Evolutionary conservation across 2,113 vertebrate genomes (phyloP).

Genomic region (Thunnus maccoyii): DNA sequence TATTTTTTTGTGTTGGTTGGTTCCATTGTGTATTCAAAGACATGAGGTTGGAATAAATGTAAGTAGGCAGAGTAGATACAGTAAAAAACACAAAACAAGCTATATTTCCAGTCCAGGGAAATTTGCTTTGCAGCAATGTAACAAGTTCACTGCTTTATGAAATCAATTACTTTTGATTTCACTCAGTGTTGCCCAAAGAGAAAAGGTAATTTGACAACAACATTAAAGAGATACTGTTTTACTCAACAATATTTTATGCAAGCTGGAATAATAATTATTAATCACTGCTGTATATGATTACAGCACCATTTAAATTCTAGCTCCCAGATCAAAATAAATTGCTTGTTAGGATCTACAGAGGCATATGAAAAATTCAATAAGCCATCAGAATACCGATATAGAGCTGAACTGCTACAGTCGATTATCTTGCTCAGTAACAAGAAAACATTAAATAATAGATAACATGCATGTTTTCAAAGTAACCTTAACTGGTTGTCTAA

Average conservation of each 20-base stretch:
- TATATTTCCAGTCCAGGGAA: neutral
- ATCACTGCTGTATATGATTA: constrained; percentile 34
- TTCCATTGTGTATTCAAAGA: neutral
- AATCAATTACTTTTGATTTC: constrained; percentile 20
- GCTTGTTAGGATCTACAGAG: constrained; percentile 42
- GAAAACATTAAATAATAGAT: constrained; percentile 6
- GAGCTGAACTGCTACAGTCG: neutral
- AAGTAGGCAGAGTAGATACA: neutral
- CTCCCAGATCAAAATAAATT: constrained; percentile 53
- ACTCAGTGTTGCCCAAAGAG: constrained; percentile 20
- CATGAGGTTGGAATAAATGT: neutral
- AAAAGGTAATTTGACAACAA: constrained; percentile 21
- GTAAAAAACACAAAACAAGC: neutral
- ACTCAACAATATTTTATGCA: constrained; percentile 22
- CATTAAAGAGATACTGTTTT: constrained; percentile 18
- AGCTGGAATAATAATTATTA: constrained; percentile 40
- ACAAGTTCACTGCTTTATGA: constrained; percentile 11
- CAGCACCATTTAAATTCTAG: constrained; percentile 36
- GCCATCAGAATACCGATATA: constrained; percentile 3
- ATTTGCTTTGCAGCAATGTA: neutral
- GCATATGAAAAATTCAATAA: constrained; percentile 50
- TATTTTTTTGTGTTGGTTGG: neutral
- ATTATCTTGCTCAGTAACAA: constrained; percentile 28
- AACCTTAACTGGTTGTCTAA: neutral
- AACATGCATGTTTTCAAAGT: neutral